These are phyloP conservation scores for Craterocephalus amniculus DNA, from an alignment of 2,797 vertebrate genomes.

Conservation along the genomic window DNA sequence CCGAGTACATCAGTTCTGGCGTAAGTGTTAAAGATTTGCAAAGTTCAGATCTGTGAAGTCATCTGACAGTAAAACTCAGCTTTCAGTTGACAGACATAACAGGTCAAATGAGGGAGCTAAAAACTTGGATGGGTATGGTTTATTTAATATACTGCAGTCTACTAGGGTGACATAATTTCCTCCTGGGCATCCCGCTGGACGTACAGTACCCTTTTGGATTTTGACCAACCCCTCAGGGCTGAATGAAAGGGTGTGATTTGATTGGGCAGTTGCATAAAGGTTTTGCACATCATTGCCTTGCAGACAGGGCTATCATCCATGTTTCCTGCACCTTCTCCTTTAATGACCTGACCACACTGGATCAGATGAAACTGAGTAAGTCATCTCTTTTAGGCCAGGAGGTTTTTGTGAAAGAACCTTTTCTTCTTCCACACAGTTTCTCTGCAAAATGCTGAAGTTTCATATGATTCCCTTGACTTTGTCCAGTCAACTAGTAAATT, in stretches of 20 bases:
- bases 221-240: conserved; percentile 76
- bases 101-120: conserved; percentile 52
- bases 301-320: conserved; percentile 45
- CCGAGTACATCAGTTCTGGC: conserved; percentile 3
- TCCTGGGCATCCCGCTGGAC: conserved; percentile 81
- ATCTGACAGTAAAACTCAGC: conserved; percentile 46
- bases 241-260: conserved; percentile 82
- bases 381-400: conserved; percentile 14
- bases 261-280: conserved; percentile 63
- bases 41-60: conserved; percentile 67
- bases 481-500: too few species aligned
- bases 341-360: conserved; percentile 20
- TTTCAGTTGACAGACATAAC: conserved; percentile 49
- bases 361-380: conserved; percentile 16
- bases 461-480: too few species aligned
- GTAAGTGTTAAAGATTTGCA: conserved; percentile 62
- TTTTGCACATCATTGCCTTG: conserved; percentile 61
- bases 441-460: not conserved
- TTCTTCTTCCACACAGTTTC: not conserved
- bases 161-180: conserved; percentile 84
- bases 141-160: conserved; percentile 60
- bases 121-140: conserved; percentile 48
- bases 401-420: conserved; percentile 15
- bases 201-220: conserved; percentile 80
- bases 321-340: conserved; percentile 53